Percentiles rank a stretch among this genome's conserved stretches.
These are phyloP conservation scores for Folsomia candida DNA, from an alignment of 2,888 invertebrate genomes.

Conservation along the genomic window DNA sequence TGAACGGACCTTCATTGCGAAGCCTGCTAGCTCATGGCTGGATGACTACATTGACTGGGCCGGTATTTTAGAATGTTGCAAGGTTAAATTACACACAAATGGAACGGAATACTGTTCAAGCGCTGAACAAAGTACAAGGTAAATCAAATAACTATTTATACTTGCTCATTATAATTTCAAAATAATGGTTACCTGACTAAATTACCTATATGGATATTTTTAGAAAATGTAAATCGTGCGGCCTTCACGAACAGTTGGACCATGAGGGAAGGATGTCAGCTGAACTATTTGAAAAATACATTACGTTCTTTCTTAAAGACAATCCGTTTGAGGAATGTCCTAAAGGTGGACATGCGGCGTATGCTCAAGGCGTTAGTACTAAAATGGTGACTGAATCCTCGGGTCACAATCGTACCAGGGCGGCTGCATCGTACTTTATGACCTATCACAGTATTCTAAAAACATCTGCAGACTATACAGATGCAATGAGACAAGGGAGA, in stretches of 20 bases:
- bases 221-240: constrained; percentile 22
- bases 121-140: constrained; percentile 57
- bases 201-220: background rate
- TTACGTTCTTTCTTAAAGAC: constrained; percentile 78
- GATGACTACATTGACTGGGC: constrained; percentile 96
- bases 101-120: constrained; percentile 32
- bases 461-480: constrained; percentile 78
- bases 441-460: constrained; percentile 81
- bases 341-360: constrained; percentile 83
- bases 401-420: constrained; percentile 52
- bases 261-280: constrained; percentile 61
- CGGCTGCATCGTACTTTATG: constrained; percentile 81
- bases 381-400: constrained; percentile 52
- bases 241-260: constrained; percentile 13
- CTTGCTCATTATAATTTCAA: background rate
- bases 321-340: constrained; percentile 72
- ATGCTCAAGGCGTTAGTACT: constrained; percentile 64
- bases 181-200: too few species aligned
- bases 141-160: background rate
- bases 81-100: constrained; percentile 12
- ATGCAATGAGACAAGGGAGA: constrained; percentile 73
- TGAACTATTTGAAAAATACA: constrained; percentile 66
- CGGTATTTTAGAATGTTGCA: constrained; percentile 42
- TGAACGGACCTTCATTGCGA: constrained; percentile 71
- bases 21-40: constrained; percentile 90